Percentiles rank a stretch among this genome's conserved stretches.
Evolutionary conservation across 2,888 invertebrate species (phyloP).

Genomic region (Ceramica pisi): DNA sequence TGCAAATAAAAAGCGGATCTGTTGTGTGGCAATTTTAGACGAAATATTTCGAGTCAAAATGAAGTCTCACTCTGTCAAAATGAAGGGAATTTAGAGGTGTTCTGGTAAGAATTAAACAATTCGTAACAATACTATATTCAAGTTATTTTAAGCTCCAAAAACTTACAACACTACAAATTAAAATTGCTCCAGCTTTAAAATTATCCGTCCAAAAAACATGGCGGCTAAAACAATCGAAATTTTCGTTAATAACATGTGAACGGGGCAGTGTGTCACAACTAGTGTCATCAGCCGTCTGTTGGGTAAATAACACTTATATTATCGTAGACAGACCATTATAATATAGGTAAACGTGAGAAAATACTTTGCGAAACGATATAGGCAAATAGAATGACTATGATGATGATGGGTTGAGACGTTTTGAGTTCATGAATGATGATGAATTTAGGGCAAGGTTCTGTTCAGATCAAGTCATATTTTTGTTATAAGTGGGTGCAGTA

Average conservation of each 20-base stretch:
- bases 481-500: too few relatives aligned
- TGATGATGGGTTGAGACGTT: background rate
- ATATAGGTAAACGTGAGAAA: conserved; percentile 56
- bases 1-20: conserved; percentile 3
- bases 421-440: background rate
- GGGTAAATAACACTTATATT: conserved; percentile 54
- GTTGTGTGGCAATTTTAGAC: conserved; percentile 8
- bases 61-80: too few relatives aligned
- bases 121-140: background rate
- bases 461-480: too few relatives aligned
- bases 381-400: conserved; percentile 8
- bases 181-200: conserved; percentile 11
- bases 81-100: too few relatives aligned
- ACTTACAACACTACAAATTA: conserved; percentile 29
- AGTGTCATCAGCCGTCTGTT: conserved; percentile 57
- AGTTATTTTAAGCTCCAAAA: background rate
- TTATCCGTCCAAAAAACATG: conserved; percentile 4
- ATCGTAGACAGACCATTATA: conserved; percentile 28
- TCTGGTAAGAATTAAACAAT: background rate
- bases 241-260: conserved; percentile 44
- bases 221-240: conserved; percentile 28
- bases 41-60: background rate
- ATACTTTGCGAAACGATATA: conserved; percentile 50
- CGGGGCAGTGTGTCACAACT: conserved; percentile 43
- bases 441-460: background rate